phyloP scores from a whole-genome alignment of 1,140 invertebrate genomes.

The Camponotus vicinus region DNA sequence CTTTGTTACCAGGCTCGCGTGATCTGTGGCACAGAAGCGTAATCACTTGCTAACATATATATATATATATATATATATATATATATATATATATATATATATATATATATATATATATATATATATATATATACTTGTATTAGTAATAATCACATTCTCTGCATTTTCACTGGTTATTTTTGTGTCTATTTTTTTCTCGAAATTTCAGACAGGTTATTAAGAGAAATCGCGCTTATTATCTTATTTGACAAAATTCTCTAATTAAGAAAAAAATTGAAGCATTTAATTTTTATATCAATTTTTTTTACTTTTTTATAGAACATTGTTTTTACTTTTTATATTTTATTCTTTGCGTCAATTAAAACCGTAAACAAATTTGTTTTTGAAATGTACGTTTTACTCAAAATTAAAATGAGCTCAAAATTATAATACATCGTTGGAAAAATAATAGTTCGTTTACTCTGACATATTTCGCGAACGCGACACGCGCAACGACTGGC shows the following conservation, averaged over 20 bases:
- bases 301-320: not conserved
- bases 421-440: not conserved
- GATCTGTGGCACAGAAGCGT: constrained; percentile 47
- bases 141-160: not conserved
- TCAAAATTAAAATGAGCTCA: constrained; percentile 4
- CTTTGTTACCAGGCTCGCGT: constrained; percentile 32
- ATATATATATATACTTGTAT: not conserved
- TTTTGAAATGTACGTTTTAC: not conserved
- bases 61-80: constrained; percentile 10
- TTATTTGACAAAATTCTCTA: not conserved
- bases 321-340: not conserved
- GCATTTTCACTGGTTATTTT: not conserved
- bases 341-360: not conserved
- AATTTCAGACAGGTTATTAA: not conserved
- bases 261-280: not conserved
- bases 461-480: constrained; percentile 23
- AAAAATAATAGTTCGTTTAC: not conserved
- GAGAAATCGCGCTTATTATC: not conserved
- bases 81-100: constrained; percentile 5
- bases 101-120: constrained; percentile 1
- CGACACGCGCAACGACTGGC: not conserved
- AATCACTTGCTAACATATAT: not conserved
- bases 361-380: not conserved
- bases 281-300: not conserved
- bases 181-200: not conserved